Evolutionary conservation across 2,888 invertebrate species (phyloP).

Genomic region (Aleiodes leptofemur): DNA sequence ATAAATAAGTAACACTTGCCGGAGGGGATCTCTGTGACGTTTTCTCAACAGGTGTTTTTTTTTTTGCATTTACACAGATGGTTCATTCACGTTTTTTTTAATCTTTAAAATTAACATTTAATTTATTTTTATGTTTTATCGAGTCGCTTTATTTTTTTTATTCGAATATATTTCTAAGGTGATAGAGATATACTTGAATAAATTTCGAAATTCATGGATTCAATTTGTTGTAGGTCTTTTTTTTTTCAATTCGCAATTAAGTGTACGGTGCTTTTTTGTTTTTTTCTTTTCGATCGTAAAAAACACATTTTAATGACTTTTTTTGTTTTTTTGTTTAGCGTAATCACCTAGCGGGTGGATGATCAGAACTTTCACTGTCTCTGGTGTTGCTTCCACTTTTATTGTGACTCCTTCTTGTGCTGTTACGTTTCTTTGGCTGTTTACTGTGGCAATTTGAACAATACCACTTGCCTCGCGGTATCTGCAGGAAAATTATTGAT

Average conservation of each 20-base stretch:
- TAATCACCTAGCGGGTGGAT: conserved; percentile 78
- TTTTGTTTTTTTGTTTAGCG: conserved; percentile 67
- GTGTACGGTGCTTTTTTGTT: conserved; percentile 38
- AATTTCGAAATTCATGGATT: no score
- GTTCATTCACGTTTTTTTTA: conserved; percentile 36
- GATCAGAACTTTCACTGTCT: conserved; percentile 78
- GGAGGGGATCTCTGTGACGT: conserved; percentile 12
- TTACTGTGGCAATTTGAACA: conserved; percentile 91
- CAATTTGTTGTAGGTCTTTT: no score
- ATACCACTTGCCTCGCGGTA: conserved; percentile 92
- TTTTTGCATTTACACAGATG: conserved; percentile 24
- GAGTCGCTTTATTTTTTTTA: no score
- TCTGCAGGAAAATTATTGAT: conserved; percentile 75
- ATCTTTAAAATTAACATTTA: not conserved
- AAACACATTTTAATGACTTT: conserved; percentile 63
- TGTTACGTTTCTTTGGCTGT: conserved; percentile 81
- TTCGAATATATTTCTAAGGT: no score
- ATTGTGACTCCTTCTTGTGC: conserved; percentile 74
- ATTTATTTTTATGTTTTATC: no score
- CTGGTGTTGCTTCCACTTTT: conserved; percentile 75
- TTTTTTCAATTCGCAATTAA: conserved; percentile 29
- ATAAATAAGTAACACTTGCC: conserved; percentile 28
- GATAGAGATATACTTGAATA: no score
- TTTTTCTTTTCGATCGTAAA: conserved; percentile 57
- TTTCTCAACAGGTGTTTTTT: conserved; percentile 15